These are phyloP conservation scores for Micrasema longulum DNA, from an alignment of 1,140 invertebrate genomes.

Conservation along the genomic window DNA sequence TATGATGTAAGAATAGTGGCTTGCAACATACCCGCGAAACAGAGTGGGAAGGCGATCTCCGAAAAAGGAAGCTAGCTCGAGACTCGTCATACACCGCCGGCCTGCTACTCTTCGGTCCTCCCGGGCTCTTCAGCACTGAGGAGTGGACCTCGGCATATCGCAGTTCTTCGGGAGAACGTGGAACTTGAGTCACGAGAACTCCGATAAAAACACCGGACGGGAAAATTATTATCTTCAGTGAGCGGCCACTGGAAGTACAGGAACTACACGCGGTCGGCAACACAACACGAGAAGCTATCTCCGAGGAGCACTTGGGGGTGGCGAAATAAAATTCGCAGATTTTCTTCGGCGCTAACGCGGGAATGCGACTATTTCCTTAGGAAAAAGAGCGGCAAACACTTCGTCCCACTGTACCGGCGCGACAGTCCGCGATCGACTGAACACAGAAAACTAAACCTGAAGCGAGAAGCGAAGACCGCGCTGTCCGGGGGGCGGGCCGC, in stretches of 20 bases:
- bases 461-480: background rate
- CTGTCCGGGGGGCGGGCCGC: background rate
- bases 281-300: conserved; percentile 5
- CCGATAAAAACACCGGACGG: conserved; percentile 9
- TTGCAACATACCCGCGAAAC: conserved; percentile 43
- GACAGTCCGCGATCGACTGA: conserved; percentile 42
- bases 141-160: background rate
- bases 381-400: conserved; percentile 35
- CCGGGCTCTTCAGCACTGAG: conserved; percentile 8
- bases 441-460: no score
- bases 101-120: background rate
- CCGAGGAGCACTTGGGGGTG: conserved; percentile 19
- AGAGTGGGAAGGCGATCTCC: conserved; percentile 38
- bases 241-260: background rate
- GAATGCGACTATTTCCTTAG: conserved; percentile 34
- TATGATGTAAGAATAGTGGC: conserved; percentile 32
- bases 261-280: background rate
- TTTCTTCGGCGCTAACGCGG: conserved; percentile 29
- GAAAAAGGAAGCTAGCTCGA: conserved; percentile 39
- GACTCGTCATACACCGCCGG: conserved; percentile 31
- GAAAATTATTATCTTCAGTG: background rate
- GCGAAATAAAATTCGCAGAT: conserved; percentile 17
- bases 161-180: background rate
- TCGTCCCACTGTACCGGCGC: conserved; percentile 34
- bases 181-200: background rate